Evolutionary conservation across 2,797 vertebrate genomes (phyloP).

Genomic region (Schizopygopsis malacanthus): DNA sequence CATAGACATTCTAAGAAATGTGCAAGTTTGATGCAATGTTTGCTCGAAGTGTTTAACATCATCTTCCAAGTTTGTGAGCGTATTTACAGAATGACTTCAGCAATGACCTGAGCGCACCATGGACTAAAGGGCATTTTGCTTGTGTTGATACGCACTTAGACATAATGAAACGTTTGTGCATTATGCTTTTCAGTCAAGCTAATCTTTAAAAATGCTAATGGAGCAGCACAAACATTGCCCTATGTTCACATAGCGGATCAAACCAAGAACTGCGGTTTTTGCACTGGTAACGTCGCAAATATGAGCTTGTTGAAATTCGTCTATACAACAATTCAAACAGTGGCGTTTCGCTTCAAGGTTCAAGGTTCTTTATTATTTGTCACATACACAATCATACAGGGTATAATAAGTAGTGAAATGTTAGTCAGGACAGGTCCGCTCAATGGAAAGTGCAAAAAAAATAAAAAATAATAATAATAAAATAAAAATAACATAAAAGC

Average conservation of each 20-base stretch:
- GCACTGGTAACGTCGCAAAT: not conserved
- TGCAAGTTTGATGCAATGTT: not conserved
- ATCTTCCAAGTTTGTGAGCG: not conserved
- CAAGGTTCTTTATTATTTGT: no score
- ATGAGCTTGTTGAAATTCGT: not conserved
- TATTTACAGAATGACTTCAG: not conserved
- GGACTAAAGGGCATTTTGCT: not conserved
- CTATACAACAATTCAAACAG: not conserved
- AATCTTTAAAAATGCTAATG: not conserved
- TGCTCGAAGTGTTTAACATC: constrained; percentile 10
- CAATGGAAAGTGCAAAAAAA: no score
- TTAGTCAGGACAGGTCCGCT: no score
- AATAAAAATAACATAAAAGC: no score
- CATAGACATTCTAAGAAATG: no score
- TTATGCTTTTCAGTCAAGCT: constrained; percentile 2
- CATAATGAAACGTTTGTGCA: no score
- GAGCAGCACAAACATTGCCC: not conserved
- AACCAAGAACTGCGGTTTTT: not conserved
- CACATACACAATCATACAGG: no score
- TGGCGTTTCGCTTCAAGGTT: no score
- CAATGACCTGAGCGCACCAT: not conserved
- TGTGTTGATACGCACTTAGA: not conserved
- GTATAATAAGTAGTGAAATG: no score
- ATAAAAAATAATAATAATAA: no score
- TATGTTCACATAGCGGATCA: not conserved